These are phyloP conservation scores for Myotis pilosus DNA, from an alignment of 2,797 vertebrate species.

Conservation along the genomic window DNA sequence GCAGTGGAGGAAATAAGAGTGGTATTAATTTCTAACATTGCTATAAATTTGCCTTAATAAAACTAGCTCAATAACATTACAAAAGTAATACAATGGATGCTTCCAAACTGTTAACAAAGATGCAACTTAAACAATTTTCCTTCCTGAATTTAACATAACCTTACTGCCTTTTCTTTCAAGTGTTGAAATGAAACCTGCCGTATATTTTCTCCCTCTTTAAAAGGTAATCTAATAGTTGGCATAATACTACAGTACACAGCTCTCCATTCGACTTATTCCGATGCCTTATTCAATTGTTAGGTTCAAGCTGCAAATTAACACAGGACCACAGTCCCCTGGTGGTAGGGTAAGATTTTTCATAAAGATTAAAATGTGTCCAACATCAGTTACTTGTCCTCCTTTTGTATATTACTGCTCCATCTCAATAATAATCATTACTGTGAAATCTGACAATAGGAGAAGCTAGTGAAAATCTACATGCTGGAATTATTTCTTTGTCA, in stretches of 20 bases:
- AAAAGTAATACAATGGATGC: conserved; percentile 86
- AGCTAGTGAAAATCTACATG: conserved; percentile 31
- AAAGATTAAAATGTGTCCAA: conserved; percentile 17
- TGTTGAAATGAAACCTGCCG: conserved; percentile 56
- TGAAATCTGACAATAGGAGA: not conserved
- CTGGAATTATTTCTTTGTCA: conserved; percentile 5
- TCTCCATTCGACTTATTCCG: not conserved
- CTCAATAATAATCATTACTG: not conserved
- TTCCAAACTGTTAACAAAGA: conserved; percentile 84
- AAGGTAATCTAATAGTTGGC: conserved; percentile 41
- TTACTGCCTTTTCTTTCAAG: conserved; percentile 60
- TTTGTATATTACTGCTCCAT: conserved; percentile 15
- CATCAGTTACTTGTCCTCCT: conserved; percentile 26
- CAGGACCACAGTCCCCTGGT: not conserved
- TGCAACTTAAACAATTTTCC: conserved; percentile 78
- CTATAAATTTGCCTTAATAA: conserved; percentile 89
- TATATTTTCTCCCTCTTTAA: conserved; percentile 55
- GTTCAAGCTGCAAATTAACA: conserved; percentile 32
- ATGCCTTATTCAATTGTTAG: not conserved
- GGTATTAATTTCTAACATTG: conserved; percentile 92
- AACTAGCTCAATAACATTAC: conserved; percentile 87
- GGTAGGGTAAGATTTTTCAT: conserved; percentile 22
- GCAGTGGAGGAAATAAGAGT: conserved; percentile 88
- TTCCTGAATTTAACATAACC: conserved; percentile 70
- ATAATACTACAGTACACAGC: not conserved